Conservation (phyloP, 2,113 vertebrate genomes). For the Sturnus vulgaris region DNA sequence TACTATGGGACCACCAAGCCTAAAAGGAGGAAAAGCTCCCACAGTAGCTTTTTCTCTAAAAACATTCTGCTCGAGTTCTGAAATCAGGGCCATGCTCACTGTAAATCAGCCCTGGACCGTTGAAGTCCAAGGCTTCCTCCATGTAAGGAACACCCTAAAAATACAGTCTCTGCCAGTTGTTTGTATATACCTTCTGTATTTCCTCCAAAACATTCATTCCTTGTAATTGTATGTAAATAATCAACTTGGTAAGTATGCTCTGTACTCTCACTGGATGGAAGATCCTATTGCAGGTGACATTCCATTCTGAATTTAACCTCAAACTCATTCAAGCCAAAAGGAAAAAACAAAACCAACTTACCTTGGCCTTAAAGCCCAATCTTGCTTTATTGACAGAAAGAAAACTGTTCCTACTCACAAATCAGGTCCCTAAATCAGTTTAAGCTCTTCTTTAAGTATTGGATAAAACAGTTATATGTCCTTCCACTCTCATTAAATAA, state of each 20-base stretch:
- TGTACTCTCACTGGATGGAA: not conserved
- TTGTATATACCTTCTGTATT: not conserved
- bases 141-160: not conserved
- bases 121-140: not conserved
- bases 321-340: not conserved
- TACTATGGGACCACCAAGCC: not conserved
- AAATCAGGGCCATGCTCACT: not conserved
- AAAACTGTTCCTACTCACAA: slow-evolving; percentile 65
- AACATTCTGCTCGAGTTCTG: not conserved
- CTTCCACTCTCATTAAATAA: slow-evolving; percentile 64
- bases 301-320: not conserved
- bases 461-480: slow-evolving; percentile 70
- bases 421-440: slow-evolving; percentile 63
- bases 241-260: not conserved
- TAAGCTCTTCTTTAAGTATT: slow-evolving; percentile 61
- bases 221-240: not conserved
- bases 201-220: not conserved
- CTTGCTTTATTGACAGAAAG: not conserved
- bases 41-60: not conserved
- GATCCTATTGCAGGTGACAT: not conserved
- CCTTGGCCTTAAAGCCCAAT: not conserved
- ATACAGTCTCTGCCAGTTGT: not conserved
- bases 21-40: not conserved
- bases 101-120: not conserved
- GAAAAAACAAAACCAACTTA: not conserved